Conservation (phyloP, 2,113 vertebrate genomes). For the Todiramphus saurophagus region DNA sequence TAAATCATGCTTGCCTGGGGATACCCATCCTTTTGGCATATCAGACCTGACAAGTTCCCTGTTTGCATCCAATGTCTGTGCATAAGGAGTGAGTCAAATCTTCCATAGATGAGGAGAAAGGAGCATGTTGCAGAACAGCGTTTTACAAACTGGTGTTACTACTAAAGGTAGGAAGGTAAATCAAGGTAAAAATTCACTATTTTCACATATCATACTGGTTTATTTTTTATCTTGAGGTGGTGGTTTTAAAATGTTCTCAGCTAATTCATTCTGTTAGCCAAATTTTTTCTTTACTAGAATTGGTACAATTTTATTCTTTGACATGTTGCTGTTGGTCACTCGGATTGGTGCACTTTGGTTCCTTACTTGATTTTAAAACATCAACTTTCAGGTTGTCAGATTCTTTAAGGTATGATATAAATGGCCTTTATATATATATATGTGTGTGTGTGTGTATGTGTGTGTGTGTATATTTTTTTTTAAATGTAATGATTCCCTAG, state of each 20-base stretch:
- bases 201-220: not conserved
- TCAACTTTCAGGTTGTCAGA: not conserved
- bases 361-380: not conserved
- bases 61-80: not conserved
- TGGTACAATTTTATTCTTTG: not conserved
- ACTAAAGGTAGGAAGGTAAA: not conserved
- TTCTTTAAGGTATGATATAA: not conserved
- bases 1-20: not conserved
- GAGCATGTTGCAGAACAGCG: not conserved
- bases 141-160: not conserved
- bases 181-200: not conserved
- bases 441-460: too few species aligned
- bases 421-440: not conserved
- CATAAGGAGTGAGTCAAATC: not conserved
- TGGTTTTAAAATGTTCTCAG: not conserved
- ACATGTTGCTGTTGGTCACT: not conserved
- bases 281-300: not conserved
- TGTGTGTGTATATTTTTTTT: too few species aligned
- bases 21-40: not conserved
- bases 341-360: not conserved
- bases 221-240: not conserved
- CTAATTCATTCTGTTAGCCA: not conserved
- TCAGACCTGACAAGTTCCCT: not conserved
- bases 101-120: not conserved
- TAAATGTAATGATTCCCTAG: not conserved